phyloP scores from a whole-genome alignment of 2,888 invertebrate genomes.

The Anoplius nigerrimus region DNA sequence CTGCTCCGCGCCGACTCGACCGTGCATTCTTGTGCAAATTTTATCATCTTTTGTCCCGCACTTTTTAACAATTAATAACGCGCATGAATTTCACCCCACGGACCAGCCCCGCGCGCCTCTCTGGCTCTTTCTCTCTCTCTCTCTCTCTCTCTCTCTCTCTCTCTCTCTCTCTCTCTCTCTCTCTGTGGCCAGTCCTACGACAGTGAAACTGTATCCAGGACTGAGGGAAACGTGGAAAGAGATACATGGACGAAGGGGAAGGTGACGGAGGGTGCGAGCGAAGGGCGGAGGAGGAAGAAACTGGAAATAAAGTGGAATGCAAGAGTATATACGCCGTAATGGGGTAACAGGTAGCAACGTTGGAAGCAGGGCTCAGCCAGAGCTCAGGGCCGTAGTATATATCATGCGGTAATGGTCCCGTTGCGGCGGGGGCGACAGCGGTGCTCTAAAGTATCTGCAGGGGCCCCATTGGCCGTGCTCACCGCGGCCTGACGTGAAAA shows the following conservation, averaged over 20 bases:
- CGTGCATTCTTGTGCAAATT: slow-evolving; percentile 39
- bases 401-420: slow-evolving; percentile 69
- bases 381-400: slow-evolving; percentile 60
- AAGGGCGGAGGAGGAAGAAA: slow-evolving; percentile 28
- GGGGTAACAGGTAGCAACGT: slow-evolving; percentile 59
- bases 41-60: slow-evolving; percentile 30
- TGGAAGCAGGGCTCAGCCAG: slow-evolving; percentile 11
- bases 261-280: too few species aligned
- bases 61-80: slow-evolving; percentile 51
- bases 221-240: slow-evolving; percentile 9
- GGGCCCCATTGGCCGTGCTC: slow-evolving; percentile 42
- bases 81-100: slow-evolving; percentile 43
- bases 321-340: slow-evolving; percentile 55
- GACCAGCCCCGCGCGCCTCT: not conserved
- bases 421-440: slow-evolving; percentile 60
- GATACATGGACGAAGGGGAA: too few species aligned
- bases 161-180: too few species aligned
- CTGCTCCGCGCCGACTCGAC: not conserved
- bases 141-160: too few species aligned
- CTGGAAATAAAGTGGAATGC: slow-evolving; percentile 54
- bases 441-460: slow-evolving; percentile 58
- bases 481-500: slow-evolving; percentile 51
- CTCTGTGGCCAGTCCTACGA: too few species aligned
- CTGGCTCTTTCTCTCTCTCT: not conserved
- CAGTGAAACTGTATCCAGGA: too few species aligned